phyloP scores from a whole-genome alignment of 2,797 vertebrate genomes.

The Gobio occitaniae region DNA sequence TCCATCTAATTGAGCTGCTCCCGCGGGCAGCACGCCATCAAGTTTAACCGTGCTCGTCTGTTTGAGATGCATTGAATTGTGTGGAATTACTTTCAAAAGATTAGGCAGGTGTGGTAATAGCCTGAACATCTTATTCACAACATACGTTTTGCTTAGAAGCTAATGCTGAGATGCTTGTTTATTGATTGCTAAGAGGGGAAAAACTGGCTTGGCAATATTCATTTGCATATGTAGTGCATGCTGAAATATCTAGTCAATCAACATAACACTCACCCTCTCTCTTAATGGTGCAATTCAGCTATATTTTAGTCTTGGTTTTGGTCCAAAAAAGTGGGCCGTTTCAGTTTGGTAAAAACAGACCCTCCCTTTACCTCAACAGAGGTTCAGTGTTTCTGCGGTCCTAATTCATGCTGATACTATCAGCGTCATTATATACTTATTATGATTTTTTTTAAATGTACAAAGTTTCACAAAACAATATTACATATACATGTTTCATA shows the following conservation, averaged over 20 bases:
- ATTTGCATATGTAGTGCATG: conserved; percentile 22
- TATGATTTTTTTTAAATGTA: no score
- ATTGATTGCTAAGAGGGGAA: conserved; percentile 29
- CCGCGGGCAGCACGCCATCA: conserved; percentile 58
- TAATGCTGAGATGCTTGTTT: conserved; percentile 18
- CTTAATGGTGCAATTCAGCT: conserved; percentile 39
- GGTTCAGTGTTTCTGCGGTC: conserved; percentile 79
- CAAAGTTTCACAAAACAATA: no score
- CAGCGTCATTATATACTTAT: conserved; percentile 66
- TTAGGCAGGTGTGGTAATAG: conserved; percentile 50
- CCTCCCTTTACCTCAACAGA: conserved; percentile 51
- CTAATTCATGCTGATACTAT: conserved; percentile 76
- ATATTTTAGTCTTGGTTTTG: conserved; percentile 22
- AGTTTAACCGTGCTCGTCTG: conserved; percentile 40
- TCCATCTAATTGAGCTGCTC: conserved; percentile 75
- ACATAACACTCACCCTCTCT: conserved; percentile 26
- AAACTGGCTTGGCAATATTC: background rate
- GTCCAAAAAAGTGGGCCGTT: conserved; percentile 33
- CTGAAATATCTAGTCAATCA: conserved; percentile 8
- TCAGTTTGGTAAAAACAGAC: conserved; percentile 27
- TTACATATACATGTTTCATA: no score
- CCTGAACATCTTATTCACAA: conserved; percentile 18
- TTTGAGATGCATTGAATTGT: conserved; percentile 33
- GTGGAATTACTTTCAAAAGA: conserved; percentile 43
- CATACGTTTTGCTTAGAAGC: conserved; percentile 25